These are phyloP conservation scores for Stenodera caucasica DNA, from an alignment of 2,888 invertebrate genomes.

Conservation along the genomic window DNA sequence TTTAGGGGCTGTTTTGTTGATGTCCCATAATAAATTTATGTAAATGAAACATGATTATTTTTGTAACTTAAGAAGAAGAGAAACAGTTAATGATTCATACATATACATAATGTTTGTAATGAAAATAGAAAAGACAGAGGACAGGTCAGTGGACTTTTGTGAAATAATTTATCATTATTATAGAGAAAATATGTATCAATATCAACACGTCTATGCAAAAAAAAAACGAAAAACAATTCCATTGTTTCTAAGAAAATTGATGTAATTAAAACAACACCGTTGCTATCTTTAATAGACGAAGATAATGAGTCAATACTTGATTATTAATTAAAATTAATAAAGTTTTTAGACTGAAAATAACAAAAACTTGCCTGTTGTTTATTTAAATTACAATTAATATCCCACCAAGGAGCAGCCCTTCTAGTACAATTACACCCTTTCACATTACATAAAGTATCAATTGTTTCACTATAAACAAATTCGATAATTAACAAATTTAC, in stretches of 20 bases:
- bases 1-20: not conserved
- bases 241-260: slow-evolving; percentile 8
- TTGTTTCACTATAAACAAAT: slow-evolving; percentile 30
- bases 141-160: slow-evolving; percentile 7
- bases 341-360: not conserved
- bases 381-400: slow-evolving; percentile 66
- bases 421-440: slow-evolving; percentile 64
- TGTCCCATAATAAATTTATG: not conserved
- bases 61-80: slow-evolving; percentile 7
- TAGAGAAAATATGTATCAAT: not conserved
- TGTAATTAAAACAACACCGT: not conserved
- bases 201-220: not conserved
- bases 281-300: not conserved
- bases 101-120: not conserved
- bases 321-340: not conserved
- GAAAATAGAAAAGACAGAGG: slow-evolving; percentile 1
- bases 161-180: slow-evolving; percentile 3
- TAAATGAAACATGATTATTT: not conserved
- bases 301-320: not conserved
- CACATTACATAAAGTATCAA: slow-evolving; percentile 60
- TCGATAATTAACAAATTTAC: slow-evolving; percentile 33
- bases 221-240: not conserved
- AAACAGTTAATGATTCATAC: slow-evolving; percentile 9
- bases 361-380: slow-evolving; percentile 61
- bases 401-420: slow-evolving; percentile 62